Percentiles rank a stretch among this genome's conserved stretches.
phyloP scores from a whole-genome alignment of 1,140 invertebrate genomes.

The Zophobas morio region DNA sequence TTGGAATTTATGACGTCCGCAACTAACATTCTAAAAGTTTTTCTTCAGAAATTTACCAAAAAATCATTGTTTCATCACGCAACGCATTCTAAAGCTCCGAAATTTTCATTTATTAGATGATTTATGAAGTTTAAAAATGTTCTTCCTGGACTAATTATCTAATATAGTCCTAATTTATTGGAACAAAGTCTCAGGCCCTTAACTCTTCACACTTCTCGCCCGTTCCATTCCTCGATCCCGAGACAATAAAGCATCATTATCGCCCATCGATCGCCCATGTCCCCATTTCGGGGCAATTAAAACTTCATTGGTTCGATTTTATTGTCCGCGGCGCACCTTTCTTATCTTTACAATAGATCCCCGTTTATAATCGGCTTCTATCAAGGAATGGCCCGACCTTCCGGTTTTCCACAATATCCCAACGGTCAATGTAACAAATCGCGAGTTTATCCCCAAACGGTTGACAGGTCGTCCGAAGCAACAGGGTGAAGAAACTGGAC shows the following conservation, averaged over 20 bases:
- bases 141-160: too few relatives aligned
- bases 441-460: constrained; percentile 46
- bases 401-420: constrained; percentile 32
- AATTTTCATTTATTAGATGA: too few relatives aligned
- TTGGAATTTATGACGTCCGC: too few relatives aligned
- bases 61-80: too few relatives aligned
- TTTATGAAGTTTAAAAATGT: too few relatives aligned
- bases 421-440: constrained; percentile 49
- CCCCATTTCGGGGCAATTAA: constrained; percentile 12
- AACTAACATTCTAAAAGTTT: too few relatives aligned
- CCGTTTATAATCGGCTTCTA: constrained; percentile 5
- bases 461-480: constrained; percentile 33
- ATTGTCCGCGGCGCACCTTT: constrained; percentile 21
- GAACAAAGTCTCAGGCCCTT: too few relatives aligned
- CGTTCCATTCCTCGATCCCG: too few relatives aligned
- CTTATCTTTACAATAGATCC: constrained; percentile 19
- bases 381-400: constrained; percentile 30
- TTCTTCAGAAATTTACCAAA: too few relatives aligned
- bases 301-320: constrained; percentile 10
- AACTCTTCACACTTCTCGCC: too few relatives aligned
- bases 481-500: constrained; percentile 42
- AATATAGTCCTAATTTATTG: too few relatives aligned
- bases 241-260: constrained; percentile 8
- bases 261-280: background rate
- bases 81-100: too few relatives aligned